Evolutionary conservation across 2,888 invertebrate species (phyloP), one percentile per base, ranked within the genome.

Genomic region (Cyclophora punctaria): DNA sequence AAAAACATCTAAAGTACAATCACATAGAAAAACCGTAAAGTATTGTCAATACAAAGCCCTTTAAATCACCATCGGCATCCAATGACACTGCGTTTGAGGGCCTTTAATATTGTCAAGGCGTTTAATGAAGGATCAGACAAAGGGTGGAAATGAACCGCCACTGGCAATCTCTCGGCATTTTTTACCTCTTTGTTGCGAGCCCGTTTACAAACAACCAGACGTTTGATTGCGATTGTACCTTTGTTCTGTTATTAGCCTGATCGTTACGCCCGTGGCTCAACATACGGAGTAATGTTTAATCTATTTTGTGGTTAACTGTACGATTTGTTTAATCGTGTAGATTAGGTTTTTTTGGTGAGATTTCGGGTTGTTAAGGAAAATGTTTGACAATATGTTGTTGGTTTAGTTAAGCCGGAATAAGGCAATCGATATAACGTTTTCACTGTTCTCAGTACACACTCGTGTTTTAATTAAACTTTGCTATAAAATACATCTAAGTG

Each of bases 91-190:
- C 48, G 35, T 34, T 48, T 47, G 44, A 47, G 47, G 41, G 45
- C 37, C 44, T 53, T 50, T 50, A 46, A 53, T 48, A 48, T 48
- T 46, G 45, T 49, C 47, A 47, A 53, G 56, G 44, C 41, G 53
- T 52, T 56, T 55, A 55, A 60, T 56, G 52, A 60, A 55, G 50
- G 52, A 49, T 50, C 49, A 51, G 53, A 52, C 55, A 52, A 55
- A 55, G 53, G 54, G 48, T 46, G 51, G 52, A 47, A 56, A 56
- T 55, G 53, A 48, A 58, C 51, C 52, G 45, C 50, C 49, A 35
- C 52, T 49, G 48, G 51, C 47, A 49, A 53, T 40, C 52, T 46
- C 37, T 48, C 37, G 37, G 46, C 46, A 48, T 55, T 59, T 57
- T 51, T 45, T 47, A 42, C 35, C 49, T 48, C 43, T 5, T 35